phyloP scores from a whole-genome alignment of 2,113 vertebrate genomes.

The Synodontis membranacea region DNA sequence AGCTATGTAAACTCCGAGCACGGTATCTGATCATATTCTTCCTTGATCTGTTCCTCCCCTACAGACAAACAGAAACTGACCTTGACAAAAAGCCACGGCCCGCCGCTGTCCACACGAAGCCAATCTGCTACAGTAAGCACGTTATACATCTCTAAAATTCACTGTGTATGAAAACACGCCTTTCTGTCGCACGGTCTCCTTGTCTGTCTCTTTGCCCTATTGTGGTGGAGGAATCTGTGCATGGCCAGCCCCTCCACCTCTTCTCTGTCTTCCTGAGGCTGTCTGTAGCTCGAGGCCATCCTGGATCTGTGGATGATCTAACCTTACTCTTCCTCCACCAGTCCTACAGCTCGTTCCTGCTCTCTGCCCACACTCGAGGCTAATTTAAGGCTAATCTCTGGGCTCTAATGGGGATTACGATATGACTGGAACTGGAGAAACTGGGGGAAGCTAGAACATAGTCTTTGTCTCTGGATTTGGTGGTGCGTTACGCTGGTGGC shows the following conservation, averaged over 20 bases:
- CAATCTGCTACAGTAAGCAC: constrained; percentile 82
- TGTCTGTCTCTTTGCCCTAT: constrained; percentile 56
- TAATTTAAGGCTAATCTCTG: background rate
- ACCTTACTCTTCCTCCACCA: constrained; percentile 47
- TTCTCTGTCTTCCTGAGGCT: constrained; percentile 33
- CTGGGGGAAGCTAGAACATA: background rate
- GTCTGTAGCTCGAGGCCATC: constrained; percentile 26
- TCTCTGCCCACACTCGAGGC: constrained; percentile 24
- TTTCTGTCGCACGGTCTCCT: constrained; percentile 33
- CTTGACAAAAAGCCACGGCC: constrained; percentile 69
- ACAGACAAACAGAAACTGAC: constrained; percentile 83
- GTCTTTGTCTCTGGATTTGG: constrained; percentile 5
- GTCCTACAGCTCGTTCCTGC: constrained; percentile 53
- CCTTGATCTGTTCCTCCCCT: constrained; percentile 41
- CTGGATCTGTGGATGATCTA: constrained; percentile 65
- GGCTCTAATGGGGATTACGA: constrained; percentile 8
- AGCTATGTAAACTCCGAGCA: background rate
- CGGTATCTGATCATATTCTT: constrained; percentile 5
- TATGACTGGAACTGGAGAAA: background rate
- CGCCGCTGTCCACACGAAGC: constrained; percentile 74
- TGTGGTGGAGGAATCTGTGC: constrained; percentile 54
- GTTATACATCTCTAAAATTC: constrained; percentile 12
- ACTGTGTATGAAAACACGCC: constrained; percentile 58
- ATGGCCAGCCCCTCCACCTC: constrained; percentile 43
- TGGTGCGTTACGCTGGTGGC: constrained; percentile 41